phyloP scores from a whole-genome alignment of 2,888 invertebrate genomes.

The Margaritifera margaritifera region DNA sequence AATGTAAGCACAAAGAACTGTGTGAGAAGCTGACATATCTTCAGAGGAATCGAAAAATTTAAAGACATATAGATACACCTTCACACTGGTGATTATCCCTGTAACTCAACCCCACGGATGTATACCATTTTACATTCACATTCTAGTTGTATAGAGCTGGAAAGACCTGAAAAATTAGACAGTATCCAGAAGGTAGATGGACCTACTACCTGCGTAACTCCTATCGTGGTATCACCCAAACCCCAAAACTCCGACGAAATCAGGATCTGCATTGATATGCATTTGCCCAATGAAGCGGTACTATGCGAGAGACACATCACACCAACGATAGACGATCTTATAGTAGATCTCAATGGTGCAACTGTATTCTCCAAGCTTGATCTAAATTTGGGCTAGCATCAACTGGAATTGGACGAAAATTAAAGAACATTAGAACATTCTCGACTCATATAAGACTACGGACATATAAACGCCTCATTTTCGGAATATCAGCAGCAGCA shows the following conservation, averaged over 20 bases:
- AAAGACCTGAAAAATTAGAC: constrained; percentile 27
- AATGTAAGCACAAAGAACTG: too few relatives aligned
- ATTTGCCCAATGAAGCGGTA: constrained; percentile 39
- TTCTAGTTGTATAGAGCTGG: constrained; percentile 30
- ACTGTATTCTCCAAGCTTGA: constrained; percentile 36
- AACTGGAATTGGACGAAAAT: constrained; percentile 17
- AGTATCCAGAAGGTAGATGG: constrained; percentile 46
- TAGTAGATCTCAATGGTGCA: constrained; percentile 34
- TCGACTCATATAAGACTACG: background rate
- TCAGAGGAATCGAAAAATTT: too few relatives aligned
- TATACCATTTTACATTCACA: constrained; percentile 28
- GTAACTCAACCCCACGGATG: too few relatives aligned
- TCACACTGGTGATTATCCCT: too few relatives aligned
- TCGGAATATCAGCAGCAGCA: constrained; percentile 14
- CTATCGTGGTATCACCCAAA: constrained; percentile 37
- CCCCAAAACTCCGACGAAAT: constrained; percentile 28
- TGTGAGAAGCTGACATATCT: too few relatives aligned
- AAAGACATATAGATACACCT: too few relatives aligned
- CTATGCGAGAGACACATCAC: constrained; percentile 31
- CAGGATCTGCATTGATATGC: constrained; percentile 47
- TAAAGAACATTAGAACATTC: constrained; percentile 29
- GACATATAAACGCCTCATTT: constrained; percentile 6
- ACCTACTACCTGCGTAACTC: constrained; percentile 48
- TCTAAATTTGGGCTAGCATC: constrained; percentile 27
- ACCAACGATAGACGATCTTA: constrained; percentile 40